Conservation (phyloP, 2,888 invertebrate species). For the Lamellibrachia satsuma region DNA sequence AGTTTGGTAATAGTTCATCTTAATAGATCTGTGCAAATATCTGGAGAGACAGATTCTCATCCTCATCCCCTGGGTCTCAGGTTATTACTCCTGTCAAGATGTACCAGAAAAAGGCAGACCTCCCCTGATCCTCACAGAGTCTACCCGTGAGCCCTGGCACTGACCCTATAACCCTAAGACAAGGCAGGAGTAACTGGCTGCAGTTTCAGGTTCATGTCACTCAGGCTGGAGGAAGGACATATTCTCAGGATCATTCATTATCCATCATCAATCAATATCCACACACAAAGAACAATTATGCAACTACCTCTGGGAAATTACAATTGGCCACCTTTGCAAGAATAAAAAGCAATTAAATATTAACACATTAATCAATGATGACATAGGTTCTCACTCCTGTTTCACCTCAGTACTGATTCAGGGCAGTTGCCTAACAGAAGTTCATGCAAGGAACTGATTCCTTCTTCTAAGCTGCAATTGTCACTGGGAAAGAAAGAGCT, state of each 20-base stretch:
- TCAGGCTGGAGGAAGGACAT: background rate
- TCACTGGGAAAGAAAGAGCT: too few species aligned
- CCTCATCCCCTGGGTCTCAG: background rate
- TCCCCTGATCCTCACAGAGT: background rate
- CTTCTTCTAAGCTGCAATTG: background rate
- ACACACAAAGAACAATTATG: background rate
- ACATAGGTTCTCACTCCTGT: background rate
- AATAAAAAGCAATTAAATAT: background rate
- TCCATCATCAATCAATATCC: background rate
- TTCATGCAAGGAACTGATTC: background rate
- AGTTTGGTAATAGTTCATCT: background rate
- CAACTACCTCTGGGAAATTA: constrained; percentile 1
- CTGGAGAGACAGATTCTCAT: background rate
- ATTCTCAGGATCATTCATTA: background rate
- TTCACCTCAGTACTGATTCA: background rate
- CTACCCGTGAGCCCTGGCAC: background rate
- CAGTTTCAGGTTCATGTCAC: too few species aligned
- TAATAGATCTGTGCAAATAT: background rate
- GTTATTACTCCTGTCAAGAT: background rate
- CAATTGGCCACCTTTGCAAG: background rate
- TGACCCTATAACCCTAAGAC: background rate
- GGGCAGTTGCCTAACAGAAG: background rate
- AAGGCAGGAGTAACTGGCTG: too few species aligned
- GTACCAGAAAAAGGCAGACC: too few species aligned
- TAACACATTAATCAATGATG: background rate